phyloP scores from a whole-genome alignment of 2,797 vertebrate species.

The Pseudochaenichthys georgianus region DNA sequence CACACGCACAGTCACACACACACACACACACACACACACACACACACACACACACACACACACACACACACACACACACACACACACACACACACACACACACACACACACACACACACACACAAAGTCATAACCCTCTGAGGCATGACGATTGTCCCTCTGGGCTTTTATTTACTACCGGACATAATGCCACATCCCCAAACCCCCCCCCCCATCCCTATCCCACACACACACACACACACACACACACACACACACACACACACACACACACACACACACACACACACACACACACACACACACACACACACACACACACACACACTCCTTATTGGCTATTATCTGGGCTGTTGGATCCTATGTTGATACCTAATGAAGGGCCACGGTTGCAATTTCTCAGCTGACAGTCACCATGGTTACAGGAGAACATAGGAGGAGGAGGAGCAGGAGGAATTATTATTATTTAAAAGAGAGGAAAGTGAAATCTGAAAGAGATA shows the following conservation, averaged over 20 bases:
- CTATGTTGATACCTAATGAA: constrained; percentile 96
- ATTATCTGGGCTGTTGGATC: constrained; percentile 97
- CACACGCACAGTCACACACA: neutral
- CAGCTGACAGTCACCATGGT: constrained; percentile 93
- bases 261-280: neutral
- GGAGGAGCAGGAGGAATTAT: neutral
- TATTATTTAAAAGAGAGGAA: constrained; percentile 31
- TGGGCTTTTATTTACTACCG: constrained; percentile 86
- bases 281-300: constrained; percentile 31
- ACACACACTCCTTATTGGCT: constrained; percentile 89
- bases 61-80: neutral
- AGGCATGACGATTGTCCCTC: constrained; percentile 87
- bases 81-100: neutral
- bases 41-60: too few species aligned
- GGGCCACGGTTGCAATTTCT: constrained; percentile 94
- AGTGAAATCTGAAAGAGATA: constrained; percentile 31
- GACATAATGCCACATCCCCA: constrained; percentile 62
- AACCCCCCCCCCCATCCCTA: neutral
- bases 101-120: constrained; percentile 1
- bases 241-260: too few species aligned
- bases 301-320: constrained; percentile 46
- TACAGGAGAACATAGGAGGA: constrained; percentile 70
- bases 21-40: constrained; percentile 4
- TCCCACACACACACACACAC: neutral
- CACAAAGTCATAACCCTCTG: constrained; percentile 80